phyloP scores from a whole-genome alignment of 2,888 invertebrate species.

The Noctua comes region DNA sequence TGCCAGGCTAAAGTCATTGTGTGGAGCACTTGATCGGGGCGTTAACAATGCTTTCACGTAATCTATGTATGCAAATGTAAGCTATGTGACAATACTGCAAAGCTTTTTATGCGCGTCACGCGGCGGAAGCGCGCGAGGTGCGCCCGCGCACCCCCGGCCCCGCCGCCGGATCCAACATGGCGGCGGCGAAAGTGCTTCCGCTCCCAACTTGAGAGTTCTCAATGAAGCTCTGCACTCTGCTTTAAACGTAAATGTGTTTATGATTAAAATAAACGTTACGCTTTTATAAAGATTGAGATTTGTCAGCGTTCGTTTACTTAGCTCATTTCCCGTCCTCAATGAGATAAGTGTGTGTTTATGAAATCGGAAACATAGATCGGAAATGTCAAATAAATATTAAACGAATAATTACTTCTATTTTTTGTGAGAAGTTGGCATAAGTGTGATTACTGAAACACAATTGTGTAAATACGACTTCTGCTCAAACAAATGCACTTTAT shows the following conservation, averaged over 20 bases:
- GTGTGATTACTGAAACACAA: not conserved
- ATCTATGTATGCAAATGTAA: constrained; percentile 86
- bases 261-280: constrained; percentile 68
- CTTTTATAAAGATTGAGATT: constrained; percentile 63
- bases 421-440: not conserved
- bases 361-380: constrained; percentile 30
- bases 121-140: constrained; percentile 88
- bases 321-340: constrained; percentile 57
- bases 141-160: constrained; percentile 81
- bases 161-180: constrained; percentile 89
- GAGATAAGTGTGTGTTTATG: constrained; percentile 50
- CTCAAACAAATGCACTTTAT: not conserved
- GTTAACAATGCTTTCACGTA: constrained; percentile 85
- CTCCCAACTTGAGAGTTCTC: constrained; percentile 83
- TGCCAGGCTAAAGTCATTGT: constrained; percentile 35
- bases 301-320: constrained; percentile 66
- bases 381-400: constrained; percentile 26
- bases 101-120: constrained; percentile 88
- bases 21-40: constrained; percentile 56
- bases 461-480: not conserved
- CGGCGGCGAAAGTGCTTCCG: constrained; percentile 90
- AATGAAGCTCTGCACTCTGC: constrained; percentile 82
- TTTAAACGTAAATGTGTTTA: constrained; percentile 78
- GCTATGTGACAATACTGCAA: constrained; percentile 84
- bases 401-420: constrained; percentile 4